Base-by-base conservation (phyloP, 2,888 invertebrate genomes). In the Ptilodon capucinus region DNA sequence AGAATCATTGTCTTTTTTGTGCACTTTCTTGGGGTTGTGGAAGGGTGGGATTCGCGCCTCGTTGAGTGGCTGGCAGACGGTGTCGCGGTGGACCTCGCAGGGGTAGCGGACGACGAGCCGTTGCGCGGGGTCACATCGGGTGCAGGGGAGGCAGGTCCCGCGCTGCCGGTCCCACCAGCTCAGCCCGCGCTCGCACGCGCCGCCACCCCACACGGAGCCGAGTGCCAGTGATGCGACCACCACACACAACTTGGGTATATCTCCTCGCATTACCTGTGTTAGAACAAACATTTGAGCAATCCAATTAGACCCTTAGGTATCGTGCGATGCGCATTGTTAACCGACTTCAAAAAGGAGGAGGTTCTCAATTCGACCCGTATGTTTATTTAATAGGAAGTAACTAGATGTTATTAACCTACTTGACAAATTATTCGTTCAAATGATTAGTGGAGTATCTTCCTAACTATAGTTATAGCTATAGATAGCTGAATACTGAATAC, bases 41-140 rank as follows among this genome's bases (percentile, higher is more conserved):
- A 72, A 93, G 75, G 93, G 93, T 78, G 93, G 92, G 62, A 94
- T 91, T 68, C 92, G 92, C 59, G 95, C 86, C 67, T 94, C 93
- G 59, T 93, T 92, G 36, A 95, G 86, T 1, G 94, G 93, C 34
- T 94, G 95, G 83, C 96, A 96, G 62, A 94, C 89, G 35, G 96
- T 95, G 83, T 96, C 95, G 54, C 94, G 92, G 86, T 96, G 94
- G 51, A 94, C 84, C 69, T 95, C 94, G 84, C 96, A 96, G 46
- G 96, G 95, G 45, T 93, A 92, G 54, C 94, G 79, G 35, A 95
- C 95, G 53, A 95, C 93, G 66, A 91, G 81, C 46, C 91, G 92
- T 50, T 80, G 77, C 42, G 81, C 70, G 16, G 91, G 86, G 64
- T 93, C 93, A 84, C 96, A 96, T 72, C 91, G 91, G 46, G 95